These are phyloP conservation scores for Bradysia coprophila DNA, from an alignment of 1,140 invertebrate species.

Conservation along the genomic window DNA sequence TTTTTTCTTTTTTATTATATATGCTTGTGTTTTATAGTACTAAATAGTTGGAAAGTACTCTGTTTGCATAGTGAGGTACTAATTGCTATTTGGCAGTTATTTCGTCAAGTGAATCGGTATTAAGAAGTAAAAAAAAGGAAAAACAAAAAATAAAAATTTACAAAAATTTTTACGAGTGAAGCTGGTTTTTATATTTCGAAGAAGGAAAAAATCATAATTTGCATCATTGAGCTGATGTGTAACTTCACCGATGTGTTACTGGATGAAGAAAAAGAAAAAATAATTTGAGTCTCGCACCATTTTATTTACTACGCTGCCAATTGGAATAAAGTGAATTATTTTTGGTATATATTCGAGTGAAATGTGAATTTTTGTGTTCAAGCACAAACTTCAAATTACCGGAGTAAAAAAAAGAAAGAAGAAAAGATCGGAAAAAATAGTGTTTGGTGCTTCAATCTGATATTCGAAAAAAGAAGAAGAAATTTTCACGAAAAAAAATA, in stretches of 20 bases:
- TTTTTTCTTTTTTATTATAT: neutral
- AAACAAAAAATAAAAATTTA: constrained; percentile 1
- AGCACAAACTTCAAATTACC: too few relatives aligned
- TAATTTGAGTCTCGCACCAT: too few relatives aligned
- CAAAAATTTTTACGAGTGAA: too few relatives aligned
- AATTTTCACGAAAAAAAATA: neutral
- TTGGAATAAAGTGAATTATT: too few relatives aligned
- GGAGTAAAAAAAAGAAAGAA: neutral
- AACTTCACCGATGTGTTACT: neutral
- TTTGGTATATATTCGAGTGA: too few relatives aligned
- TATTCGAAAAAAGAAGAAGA: neutral
- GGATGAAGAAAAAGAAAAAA: neutral
- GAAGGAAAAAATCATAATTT: neutral
- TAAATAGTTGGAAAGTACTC: too few relatives aligned
- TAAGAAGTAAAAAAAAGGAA: neutral
- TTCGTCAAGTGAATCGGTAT: neutral
- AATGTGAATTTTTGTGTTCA: too few relatives aligned
- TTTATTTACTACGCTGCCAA: too few relatives aligned
- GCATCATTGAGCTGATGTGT: too few relatives aligned
- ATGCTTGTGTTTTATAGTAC: too few relatives aligned
- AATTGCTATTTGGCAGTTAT: neutral
- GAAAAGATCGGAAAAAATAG: neutral
- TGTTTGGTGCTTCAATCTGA: neutral
- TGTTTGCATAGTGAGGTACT: neutral
- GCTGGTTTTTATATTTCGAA: neutral